Conservation (phyloP, 2,113 vertebrate genomes). For the Donacobius atricapilla region DNA sequence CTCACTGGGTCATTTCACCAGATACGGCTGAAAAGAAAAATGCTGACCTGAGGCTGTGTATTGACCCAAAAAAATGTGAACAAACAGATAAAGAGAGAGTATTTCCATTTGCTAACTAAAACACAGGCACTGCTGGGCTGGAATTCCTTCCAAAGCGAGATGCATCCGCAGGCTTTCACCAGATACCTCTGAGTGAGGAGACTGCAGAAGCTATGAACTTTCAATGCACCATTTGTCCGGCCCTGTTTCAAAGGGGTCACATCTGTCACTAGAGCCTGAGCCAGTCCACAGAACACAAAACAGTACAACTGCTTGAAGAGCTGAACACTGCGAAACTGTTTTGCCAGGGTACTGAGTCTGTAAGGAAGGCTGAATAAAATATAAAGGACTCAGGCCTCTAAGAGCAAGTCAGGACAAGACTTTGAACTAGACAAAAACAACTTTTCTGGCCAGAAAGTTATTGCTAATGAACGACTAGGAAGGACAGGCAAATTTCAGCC, state of each 20-base stretch:
- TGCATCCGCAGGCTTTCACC: not conserved
- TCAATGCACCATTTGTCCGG: conserved; percentile 19
- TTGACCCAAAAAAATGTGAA: conserved; percentile 58
- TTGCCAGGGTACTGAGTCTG: conserved; percentile 53
- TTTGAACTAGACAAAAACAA: conserved; percentile 25
- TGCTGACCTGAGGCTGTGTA: conserved; percentile 51
- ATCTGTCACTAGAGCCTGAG: conserved; percentile 59
- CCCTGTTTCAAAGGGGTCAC: conserved; percentile 40
- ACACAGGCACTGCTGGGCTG: not conserved
- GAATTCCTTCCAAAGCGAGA: conserved; percentile 26
- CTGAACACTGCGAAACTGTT: conserved; percentile 70
- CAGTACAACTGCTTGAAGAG: conserved; percentile 62
- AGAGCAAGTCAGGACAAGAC: conserved; percentile 53
- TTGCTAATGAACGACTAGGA: not conserved
- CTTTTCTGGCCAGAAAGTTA: conserved; percentile 6
- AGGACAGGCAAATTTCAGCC: not conserved
- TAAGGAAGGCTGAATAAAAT: conserved; percentile 55
- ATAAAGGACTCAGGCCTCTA: conserved; percentile 18
- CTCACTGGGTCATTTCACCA: conserved; percentile 21
- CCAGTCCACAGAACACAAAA: conserved; percentile 63
- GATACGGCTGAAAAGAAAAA: conserved; percentile 39
- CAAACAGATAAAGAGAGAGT: conserved; percentile 15
- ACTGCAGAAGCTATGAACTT: conserved; percentile 43
- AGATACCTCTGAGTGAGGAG: conserved; percentile 33
- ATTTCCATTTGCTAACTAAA: conserved; percentile 38